phyloP scores from a whole-genome alignment of 2,113 vertebrate species.

The Uropsilus gracilis region DNA sequence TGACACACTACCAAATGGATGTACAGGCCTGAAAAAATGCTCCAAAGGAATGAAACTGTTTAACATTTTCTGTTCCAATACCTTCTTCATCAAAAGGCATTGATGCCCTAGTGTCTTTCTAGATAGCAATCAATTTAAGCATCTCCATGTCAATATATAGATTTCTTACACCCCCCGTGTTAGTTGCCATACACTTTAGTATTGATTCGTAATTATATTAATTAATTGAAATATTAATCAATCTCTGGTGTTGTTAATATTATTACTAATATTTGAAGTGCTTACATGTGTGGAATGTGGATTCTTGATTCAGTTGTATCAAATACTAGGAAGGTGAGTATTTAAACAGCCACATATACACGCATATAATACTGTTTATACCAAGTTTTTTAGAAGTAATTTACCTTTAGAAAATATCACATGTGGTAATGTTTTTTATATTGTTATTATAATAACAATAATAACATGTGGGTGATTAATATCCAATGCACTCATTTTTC shows the following conservation, averaged over 20 bases:
- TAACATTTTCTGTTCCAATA: not conserved
- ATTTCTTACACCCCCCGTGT: not conserved
- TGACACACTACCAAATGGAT: not conserved
- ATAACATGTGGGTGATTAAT: not conserved
- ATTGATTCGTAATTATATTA: not conserved
- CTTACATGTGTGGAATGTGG: not conserved
- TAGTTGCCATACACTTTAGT: not conserved
- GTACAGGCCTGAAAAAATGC: not conserved
- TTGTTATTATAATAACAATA: not conserved
- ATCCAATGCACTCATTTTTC: not conserved
- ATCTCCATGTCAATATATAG: not conserved
- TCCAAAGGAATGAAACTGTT: not conserved
- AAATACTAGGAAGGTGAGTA: not conserved
- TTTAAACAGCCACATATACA: not conserved
- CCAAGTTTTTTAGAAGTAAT: not conserved
- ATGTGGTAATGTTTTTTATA: not conserved
- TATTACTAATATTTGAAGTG: not conserved
- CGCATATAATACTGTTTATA: not conserved
- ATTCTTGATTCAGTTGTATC: not conserved
- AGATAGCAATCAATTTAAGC: not conserved
- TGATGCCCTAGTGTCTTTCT: not conserved
- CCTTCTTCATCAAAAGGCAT: not conserved
- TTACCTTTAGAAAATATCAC: not conserved
- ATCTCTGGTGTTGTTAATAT: not conserved
- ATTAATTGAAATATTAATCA: not conserved